A percentile compares a stretch with the other conserved stretches of the same genome.
Conservation (phyloP, 2,888 invertebrate species). For the Scrobipalpa atriplicella region DNA sequence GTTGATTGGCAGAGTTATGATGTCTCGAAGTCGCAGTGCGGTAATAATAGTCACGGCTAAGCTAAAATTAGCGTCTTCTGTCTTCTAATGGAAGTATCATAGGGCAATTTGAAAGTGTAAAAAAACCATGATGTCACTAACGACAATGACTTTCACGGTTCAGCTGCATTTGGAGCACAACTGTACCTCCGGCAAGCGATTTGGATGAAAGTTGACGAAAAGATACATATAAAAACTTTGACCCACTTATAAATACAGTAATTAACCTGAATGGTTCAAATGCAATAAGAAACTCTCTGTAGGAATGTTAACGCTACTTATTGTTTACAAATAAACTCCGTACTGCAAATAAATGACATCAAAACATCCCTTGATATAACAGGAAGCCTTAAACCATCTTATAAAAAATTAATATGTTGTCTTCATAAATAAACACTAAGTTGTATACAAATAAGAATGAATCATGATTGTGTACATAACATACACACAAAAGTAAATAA, state of each 20-base stretch:
- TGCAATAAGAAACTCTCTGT: slow-evolving; percentile 12
- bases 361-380: neutral
- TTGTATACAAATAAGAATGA: neutral
- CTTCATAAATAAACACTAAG: neutral
- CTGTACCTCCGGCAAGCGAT: slow-evolving; percentile 68
- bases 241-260: slow-evolving; percentile 50
- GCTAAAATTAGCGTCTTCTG: slow-evolving; percentile 26
- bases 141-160: slow-evolving; percentile 82
- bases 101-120: slow-evolving; percentile 70
- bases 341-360: slow-evolving; percentile 15
- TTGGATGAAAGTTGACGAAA: slow-evolving; percentile 75
- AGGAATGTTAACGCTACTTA: slow-evolving; percentile 39
- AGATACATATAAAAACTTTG: slow-evolving; percentile 57
- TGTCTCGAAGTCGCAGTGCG: slow-evolving; percentile 39
- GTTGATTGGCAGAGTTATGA: slow-evolving; percentile 41
- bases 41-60: slow-evolving; percentile 32
- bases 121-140: slow-evolving; percentile 78
- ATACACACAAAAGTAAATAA: too few relatives aligned
- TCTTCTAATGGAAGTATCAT: slow-evolving; percentile 31
- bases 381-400: neutral
- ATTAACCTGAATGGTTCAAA: slow-evolving; percentile 26
- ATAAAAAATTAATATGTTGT: neutral
- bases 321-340: slow-evolving; percentile 41
- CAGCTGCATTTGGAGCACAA: slow-evolving; percentile 77
- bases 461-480: neutral